These are phyloP conservation scores for Cyprinodon diabolis DNA, from an alignment of 2,797 vertebrate species.

Conservation along the genomic window DNA sequence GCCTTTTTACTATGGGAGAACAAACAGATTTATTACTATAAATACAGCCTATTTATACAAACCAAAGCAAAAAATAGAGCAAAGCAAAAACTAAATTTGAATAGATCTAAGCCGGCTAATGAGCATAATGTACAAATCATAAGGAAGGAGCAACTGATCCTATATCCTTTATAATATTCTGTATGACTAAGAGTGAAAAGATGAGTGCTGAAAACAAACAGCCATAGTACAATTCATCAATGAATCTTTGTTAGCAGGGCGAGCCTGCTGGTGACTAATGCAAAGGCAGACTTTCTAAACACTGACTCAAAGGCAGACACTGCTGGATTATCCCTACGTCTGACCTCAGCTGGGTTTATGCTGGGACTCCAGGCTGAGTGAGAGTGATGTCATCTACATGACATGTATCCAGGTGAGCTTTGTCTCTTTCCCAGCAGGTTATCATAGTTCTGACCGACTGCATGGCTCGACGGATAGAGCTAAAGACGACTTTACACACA, in stretches of 20 bases:
- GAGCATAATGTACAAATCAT: neutral
- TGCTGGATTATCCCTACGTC: conserved; percentile 49
- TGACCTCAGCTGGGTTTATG: conserved; percentile 56
- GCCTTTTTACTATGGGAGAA: neutral
- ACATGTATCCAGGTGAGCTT: conserved; percentile 56
- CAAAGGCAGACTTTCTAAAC: conserved; percentile 45
- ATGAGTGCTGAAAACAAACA: conserved; percentile 21
- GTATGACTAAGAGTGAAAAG: neutral
- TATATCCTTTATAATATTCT: neutral
- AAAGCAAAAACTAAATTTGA: neutral
- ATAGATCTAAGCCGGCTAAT: neutral
- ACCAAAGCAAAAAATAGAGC: neutral
- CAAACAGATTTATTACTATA: neutral
- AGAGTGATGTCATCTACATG: conserved; percentile 60
- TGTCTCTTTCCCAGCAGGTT: conserved; percentile 14
- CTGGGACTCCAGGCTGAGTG: conserved; percentile 15
- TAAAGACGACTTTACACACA: conserved; percentile 53
- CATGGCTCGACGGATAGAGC: conserved; percentile 9
- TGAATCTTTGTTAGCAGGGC: conserved; percentile 61
- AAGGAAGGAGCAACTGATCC: neutral
- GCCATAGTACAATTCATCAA: conserved; percentile 42
- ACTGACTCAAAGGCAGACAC: conserved; percentile 44
- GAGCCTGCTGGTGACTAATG: conserved; percentile 63
- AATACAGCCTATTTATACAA: neutral
- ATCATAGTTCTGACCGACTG: conserved; percentile 21